Evolutionary conservation across 2,113 vertebrate genomes (phyloP).

Genomic region (Condylura cristata): DNA sequence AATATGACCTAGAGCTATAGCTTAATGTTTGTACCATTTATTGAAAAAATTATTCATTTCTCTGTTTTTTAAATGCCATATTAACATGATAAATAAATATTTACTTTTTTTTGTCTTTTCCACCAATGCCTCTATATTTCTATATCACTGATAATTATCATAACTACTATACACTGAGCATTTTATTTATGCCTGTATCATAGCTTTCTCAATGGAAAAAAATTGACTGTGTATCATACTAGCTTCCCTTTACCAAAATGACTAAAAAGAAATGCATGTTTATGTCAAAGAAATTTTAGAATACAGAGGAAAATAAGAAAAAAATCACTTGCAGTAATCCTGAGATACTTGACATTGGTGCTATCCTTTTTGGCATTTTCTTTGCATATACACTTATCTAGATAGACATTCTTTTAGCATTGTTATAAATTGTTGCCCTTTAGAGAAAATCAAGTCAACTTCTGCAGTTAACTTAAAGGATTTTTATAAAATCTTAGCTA

Average conservation of each 20-base stretch:
- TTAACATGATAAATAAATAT: constrained; percentile 14
- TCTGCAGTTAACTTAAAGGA: not conserved
- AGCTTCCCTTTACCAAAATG: not conserved
- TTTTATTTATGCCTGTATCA: not conserved
- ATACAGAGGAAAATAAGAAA: not conserved
- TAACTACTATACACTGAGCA: not conserved
- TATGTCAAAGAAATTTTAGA: not conserved
- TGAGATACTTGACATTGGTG: not conserved
- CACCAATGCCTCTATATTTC: constrained; percentile 13
- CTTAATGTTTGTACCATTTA: not conserved
- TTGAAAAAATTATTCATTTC: not conserved
- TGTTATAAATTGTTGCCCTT: not conserved
- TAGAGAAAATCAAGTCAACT: not conserved
- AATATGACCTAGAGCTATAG: not conserved
- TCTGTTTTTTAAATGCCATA: constrained; percentile 31
- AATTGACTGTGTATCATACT: not conserved
- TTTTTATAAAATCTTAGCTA: constrained; percentile 35
- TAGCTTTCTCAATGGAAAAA: not conserved
- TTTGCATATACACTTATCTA: not conserved
- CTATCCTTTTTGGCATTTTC: not conserved
- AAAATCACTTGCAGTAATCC: not conserved
- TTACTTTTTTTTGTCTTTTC: constrained; percentile 30
- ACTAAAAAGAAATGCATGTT: constrained; percentile 31
- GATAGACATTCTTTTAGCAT: not conserved
- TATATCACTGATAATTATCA: not conserved